Conservation (phyloP, 2,888 invertebrate species). For the Sarcophaga subvicina region DNA sequence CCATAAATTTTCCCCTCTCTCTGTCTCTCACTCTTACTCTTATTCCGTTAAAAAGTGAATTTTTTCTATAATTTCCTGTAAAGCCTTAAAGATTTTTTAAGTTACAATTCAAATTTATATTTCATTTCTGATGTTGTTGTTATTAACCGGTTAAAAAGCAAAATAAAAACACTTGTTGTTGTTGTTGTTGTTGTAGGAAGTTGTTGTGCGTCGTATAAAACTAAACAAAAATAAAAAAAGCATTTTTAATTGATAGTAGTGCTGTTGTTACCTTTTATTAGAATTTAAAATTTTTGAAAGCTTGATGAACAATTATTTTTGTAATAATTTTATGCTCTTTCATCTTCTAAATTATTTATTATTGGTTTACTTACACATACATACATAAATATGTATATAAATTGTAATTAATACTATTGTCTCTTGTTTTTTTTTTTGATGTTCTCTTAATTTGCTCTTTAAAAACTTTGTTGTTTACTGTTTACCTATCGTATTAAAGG, state of each 20-base stretch:
- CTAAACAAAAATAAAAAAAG: no score
- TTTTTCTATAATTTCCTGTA: slow-evolving; percentile 59
- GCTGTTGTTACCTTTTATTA: no score
- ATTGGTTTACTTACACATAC: neutral
- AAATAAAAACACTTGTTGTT: slow-evolving; percentile 13
- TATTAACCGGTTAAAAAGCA: slow-evolving; percentile 21
- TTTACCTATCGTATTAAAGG: no score
- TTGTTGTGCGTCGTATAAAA: no score
- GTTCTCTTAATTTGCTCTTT: slow-evolving; percentile 1
- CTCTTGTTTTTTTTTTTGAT: neutral
- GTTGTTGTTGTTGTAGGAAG: neutral
- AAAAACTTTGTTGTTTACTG: neutral
- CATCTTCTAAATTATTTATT: no score
- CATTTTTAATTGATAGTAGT: no score
- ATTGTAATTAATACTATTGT: neutral
- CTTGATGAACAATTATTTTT: no score
- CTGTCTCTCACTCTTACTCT: neutral
- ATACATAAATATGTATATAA: neutral
- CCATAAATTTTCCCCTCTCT: neutral
- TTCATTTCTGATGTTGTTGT: neutral
- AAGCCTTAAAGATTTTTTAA: slow-evolving; percentile 22
- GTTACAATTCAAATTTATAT: neutral
- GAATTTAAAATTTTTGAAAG: no score
- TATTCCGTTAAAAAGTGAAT: slow-evolving; percentile 11
- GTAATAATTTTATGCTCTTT: no score